Evolutionary conservation across 2,113 vertebrate genomes (phyloP), one percentile per base, ranked within the genome.

Genomic region (Phalacrocorax brasilianus): DNA sequence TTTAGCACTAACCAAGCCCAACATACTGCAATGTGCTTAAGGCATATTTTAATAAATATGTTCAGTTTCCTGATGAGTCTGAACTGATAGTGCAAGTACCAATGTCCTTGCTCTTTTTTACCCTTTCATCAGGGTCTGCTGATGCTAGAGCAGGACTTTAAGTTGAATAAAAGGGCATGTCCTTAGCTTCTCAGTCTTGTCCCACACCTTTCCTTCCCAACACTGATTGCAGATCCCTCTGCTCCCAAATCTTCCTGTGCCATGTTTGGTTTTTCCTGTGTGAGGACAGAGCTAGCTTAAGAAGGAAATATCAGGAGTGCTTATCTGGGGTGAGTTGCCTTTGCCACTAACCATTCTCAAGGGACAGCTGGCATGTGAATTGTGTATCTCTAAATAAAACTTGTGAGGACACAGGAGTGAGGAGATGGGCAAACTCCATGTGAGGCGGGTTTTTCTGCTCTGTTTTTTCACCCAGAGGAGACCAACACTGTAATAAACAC

Each of bases 231-330:
- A 2, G 28, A 40, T 45, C 5, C 15, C 8, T 74, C 32, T 1
- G 2, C 14, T 91, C 40, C 14, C 50, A 82, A 42, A 67, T 35
- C 8, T 27, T 82, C 15, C 67, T 56, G 17, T 66, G 56, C 44
- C 49, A 59, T 15, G 13, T 47, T 89, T 85, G 66, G 44, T 47
- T 94, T 80, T 88, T 96, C 59, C 68, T 76, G 16, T 67, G 42
- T 30, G 26, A 96, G 35, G 18, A 72, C 61, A 93, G n/a, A 95
- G 45, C 18, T 72, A 47, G 55, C 44, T 27, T 28, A 83, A 91
- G 67, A 81, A 97, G 78, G 32, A 96, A 92, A n/a, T 86, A 74
- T 22, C 62, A 85, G 47, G 56, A 91, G 45, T 78, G 61, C 44
- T 52, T 61, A 27, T 59, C 63, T 92, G 81, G 67, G 53, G 8